Conservation (phyloP, 2,888 invertebrate genomes). For the Lithophane leautieri region DNA sequence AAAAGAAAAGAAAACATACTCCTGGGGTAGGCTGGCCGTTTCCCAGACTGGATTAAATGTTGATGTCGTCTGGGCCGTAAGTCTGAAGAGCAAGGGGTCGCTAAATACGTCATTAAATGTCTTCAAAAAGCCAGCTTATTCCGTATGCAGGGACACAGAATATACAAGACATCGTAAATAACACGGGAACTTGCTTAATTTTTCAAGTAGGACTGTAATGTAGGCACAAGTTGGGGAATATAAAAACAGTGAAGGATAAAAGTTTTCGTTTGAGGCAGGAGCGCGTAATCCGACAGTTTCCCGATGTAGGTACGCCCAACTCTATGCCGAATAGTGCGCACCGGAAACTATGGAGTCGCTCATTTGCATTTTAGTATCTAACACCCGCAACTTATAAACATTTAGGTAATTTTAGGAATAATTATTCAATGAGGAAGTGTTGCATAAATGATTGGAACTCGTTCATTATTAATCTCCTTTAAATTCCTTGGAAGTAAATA, state of each 20-base stretch:
- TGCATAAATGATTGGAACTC: slow-evolving; percentile 5
- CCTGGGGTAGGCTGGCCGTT: slow-evolving; percentile 5
- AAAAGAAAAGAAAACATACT: slow-evolving; percentile 4
- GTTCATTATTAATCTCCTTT: no score
- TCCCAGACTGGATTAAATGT: slow-evolving; percentile 52
- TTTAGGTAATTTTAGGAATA: slow-evolving; percentile 13
- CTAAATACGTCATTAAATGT: slow-evolving; percentile 70
- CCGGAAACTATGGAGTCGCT: slow-evolving; percentile 49
- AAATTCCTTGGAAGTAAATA: no score
- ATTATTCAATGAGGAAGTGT: slow-evolving; percentile 28
- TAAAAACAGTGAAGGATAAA: slow-evolving; percentile 77
- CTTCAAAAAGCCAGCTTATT: slow-evolving; percentile 63
- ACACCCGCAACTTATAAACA: slow-evolving; percentile 23
- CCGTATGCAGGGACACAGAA: slow-evolving; percentile 57
- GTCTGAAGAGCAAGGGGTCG: slow-evolving; percentile 51
- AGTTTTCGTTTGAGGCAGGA: slow-evolving; percentile 76
- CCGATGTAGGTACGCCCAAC: slow-evolving; percentile 64
- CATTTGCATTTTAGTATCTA: slow-evolving; percentile 50
- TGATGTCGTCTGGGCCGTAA: slow-evolving; percentile 44
- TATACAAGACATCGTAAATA: slow-evolving; percentile 66
- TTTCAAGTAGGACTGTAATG: slow-evolving; percentile 66
- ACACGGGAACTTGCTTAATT: slow-evolving; percentile 62
- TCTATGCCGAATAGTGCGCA: slow-evolving; percentile 63
- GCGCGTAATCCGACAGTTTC: slow-evolving; percentile 75
- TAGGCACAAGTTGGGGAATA: slow-evolving; percentile 68